Base-by-base conservation (phyloP, 2,797 vertebrate species). In the Sardinella longiceps region DNA sequence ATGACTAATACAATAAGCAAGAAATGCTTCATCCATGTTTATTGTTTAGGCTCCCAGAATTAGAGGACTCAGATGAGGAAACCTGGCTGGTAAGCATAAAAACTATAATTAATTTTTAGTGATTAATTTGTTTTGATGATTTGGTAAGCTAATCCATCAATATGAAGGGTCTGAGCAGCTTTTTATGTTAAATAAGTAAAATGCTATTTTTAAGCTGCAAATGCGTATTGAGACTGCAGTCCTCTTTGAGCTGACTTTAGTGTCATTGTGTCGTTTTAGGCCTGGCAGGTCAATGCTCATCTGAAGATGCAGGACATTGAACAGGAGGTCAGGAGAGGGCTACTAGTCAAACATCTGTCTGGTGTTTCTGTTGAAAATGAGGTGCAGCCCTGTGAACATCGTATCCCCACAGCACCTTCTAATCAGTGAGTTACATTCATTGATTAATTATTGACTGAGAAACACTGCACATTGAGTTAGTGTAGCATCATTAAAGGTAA, bases 41-140 rank as follows among this genome's bases (percentile, higher is more conserved):
- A 33, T 70, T 70, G 63, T 70, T 70, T 70, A 70, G 63, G 63
- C 33, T 70, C 30, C 63, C 63, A 14, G 28, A 70, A 15, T n/a
- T n/a, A n/a, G n/a, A n/a, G n/a, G n/a, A n/a, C n/a, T n/a, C 56
- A 18, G 25, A 66, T 70, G 28, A 70, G 12, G 0, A 70, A 33
- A 5, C 30, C 63, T 70, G 63, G 11, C 63, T 70, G 63, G 63
- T 70, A 70, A 70, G 63, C 11, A 33, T 7, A 12, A n/a, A 0
- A 70, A 15, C n/a, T n/a, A n/a, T n/a, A n/a, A n/a, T n/a, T 10
- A 63, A 28, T 28, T 15, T 28, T 63, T 25, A 70, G 28, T 33
- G 4, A 12, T 63, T 9, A 0, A 63, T 63, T 70, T 33, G 2
- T 14, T 5, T n/a, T n/a, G 2, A 5, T 53, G 20, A 53, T 23